A percentile compares a stretch with the other conserved stretches of the same genome.
These are phyloP conservation scores for Condylostylus longicornis DNA, from an alignment of 1,140 invertebrate genomes.

Conservation along the genomic window DNA sequence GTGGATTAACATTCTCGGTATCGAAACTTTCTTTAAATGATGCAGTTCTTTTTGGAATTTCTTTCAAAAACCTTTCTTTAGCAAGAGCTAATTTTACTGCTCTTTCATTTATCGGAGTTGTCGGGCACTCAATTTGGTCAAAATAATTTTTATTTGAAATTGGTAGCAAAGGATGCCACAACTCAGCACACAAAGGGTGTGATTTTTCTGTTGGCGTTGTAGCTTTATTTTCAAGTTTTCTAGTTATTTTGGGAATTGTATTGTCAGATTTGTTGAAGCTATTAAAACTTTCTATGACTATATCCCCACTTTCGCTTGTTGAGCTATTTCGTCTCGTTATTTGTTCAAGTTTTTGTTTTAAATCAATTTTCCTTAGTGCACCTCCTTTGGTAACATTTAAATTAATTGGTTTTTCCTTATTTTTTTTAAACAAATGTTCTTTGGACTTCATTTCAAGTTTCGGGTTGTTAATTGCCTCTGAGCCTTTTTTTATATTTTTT, in stretches of 20 bases:
- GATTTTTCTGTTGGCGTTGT: slow-evolving; percentile 16
- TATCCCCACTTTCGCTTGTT: neutral
- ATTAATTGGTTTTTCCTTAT: neutral
- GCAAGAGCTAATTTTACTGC: slow-evolving; percentile 1
- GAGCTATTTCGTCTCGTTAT: neutral
- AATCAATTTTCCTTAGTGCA: neutral
- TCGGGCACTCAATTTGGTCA: slow-evolving; percentile 6
- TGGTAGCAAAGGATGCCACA: no score
- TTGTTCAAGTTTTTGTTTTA: neutral
- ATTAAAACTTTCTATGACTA: no score
- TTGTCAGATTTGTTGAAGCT: slow-evolving; percentile 20
- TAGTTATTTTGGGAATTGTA: slow-evolving; percentile 20
- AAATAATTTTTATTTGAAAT: no score
- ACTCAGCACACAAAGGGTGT: no score
- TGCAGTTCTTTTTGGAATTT: no score
- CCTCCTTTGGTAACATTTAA: neutral
- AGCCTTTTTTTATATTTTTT: no score
- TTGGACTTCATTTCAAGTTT: no score
- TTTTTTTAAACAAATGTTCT: neutral
- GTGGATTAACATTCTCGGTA: no score
- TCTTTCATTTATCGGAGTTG: slow-evolving; percentile 6
- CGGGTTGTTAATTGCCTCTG: no score
- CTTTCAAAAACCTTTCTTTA: no score
- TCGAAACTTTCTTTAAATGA: no score
- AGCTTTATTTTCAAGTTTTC: slow-evolving; percentile 16